Percentiles rank a stretch among this genome's conserved stretches.
These are phyloP conservation scores for Silurus meridionalis DNA, from an alignment of 2,113 vertebrate genomes.

Conservation along the genomic window DNA sequence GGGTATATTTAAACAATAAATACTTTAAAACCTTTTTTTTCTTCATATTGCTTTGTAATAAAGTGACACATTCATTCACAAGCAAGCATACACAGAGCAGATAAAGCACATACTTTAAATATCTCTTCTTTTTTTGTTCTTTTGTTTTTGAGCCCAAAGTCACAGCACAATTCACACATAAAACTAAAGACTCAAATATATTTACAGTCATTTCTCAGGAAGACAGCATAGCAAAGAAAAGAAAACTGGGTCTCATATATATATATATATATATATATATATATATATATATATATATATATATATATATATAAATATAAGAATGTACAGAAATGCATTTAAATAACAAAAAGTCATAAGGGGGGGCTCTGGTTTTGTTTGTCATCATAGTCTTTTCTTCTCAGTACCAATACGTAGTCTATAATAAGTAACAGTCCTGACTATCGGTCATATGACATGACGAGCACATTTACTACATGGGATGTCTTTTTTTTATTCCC, in stretches of 20 bases:
- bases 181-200: slow-evolving; percentile 63
- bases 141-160: slow-evolving; percentile 68
- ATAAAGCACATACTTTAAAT: slow-evolving; percentile 61
- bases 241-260: slow-evolving; percentile 26
- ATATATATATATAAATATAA: neutral
- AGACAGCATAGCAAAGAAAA: slow-evolving; percentile 64
- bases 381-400: slow-evolving; percentile 18
- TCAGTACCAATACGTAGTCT: slow-evolving; percentile 28
- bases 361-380: slow-evolving; percentile 9
- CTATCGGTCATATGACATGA: slow-evolving; percentile 21
- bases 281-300: no score
- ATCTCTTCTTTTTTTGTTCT: slow-evolving; percentile 20
- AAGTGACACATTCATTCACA: slow-evolving; percentile 73
- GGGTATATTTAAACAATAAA: slow-evolving; percentile 47
- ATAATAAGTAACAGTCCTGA: slow-evolving; percentile 41
- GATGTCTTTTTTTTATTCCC: neutral
- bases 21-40: slow-evolving; percentile 43
- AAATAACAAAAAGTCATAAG: slow-evolving; percentile 24
- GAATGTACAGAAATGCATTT: slow-evolving; percentile 3
- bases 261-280: no score
- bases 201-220: slow-evolving; percentile 71
- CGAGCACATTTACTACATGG: slow-evolving; percentile 29
- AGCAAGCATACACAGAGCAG: slow-evolving; percentile 71
- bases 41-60: slow-evolving; percentile 70
- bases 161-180: slow-evolving; percentile 70